Conservation (phyloP, 2,113 vertebrate genomes). For the Crypturellus undulatus region DNA sequence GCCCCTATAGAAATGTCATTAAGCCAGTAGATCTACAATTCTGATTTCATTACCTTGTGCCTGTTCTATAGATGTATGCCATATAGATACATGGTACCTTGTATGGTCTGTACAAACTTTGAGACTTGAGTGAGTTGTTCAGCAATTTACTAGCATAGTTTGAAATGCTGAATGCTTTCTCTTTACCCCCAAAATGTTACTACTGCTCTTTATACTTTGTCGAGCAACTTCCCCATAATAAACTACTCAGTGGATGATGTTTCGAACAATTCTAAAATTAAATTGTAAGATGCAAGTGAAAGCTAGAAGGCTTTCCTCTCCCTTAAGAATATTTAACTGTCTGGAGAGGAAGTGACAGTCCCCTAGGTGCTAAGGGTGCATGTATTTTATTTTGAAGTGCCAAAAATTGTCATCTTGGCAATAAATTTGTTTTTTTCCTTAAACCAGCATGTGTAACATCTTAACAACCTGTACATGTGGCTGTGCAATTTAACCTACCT, state of each 20-base stretch:
- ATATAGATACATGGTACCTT: not conserved
- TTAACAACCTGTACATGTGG: not conserved
- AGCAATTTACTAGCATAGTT: not conserved
- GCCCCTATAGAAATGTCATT: not conserved
- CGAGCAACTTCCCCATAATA: not conserved
- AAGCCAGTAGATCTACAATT: not conserved
- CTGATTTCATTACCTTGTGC: not conserved
- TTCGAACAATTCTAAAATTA: not conserved
- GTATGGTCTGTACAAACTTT: not conserved
- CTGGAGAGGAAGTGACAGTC: not conserved
- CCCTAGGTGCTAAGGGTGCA: not conserved
- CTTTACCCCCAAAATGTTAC: not conserved
- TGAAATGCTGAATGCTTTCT: not conserved
- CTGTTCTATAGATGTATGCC: not conserved
- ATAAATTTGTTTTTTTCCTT: not conserved
- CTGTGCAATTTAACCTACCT: not conserved
- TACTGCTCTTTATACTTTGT: not conserved
- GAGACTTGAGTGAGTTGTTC: not conserved
- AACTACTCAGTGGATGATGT: not conserved
- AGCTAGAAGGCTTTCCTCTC: not conserved
- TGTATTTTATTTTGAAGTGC: not conserved
- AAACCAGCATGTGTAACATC: fast-evolving
- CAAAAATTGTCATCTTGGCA: not conserved
- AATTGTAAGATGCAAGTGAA: not conserved
- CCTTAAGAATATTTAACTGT: not conserved